phyloP scores from a whole-genome alignment of 64 coral and sea anemone genomes.

The Anthopleura sola region DNA sequence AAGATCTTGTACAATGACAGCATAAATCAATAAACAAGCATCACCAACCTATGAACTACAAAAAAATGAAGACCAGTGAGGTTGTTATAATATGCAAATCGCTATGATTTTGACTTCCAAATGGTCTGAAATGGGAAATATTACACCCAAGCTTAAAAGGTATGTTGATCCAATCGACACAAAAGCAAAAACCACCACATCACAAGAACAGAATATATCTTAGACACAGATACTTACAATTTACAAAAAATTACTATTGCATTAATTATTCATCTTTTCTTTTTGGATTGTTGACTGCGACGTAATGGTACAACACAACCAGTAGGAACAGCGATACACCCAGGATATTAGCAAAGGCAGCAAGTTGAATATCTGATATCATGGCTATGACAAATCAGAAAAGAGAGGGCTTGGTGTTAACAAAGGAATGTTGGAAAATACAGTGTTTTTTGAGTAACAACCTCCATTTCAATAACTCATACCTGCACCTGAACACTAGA shows the following conservation, averaged over 20 bases:
- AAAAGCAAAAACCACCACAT: too few relatives aligned
- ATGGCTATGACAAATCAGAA: conserved; percentile 38
- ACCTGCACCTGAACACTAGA: too few relatives aligned
- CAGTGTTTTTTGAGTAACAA: too few relatives aligned
- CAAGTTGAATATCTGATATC: conserved; percentile 96
- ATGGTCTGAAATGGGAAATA: too few relatives aligned
- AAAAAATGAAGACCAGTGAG: background rate
- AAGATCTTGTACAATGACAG: background rate
- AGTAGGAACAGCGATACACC: conserved; percentile 93
- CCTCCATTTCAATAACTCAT: too few relatives aligned
- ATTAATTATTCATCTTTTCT: conserved; percentile 69
- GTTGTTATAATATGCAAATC: background rate
- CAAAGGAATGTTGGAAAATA: too few relatives aligned
- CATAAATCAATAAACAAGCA: background rate
- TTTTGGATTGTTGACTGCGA: conserved; percentile 97
- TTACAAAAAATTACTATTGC: background rate
- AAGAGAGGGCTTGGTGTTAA: background rate
- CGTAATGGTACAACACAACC: conserved; percentile 95
- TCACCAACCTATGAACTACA: too few relatives aligned
- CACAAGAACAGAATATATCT: too few relatives aligned
- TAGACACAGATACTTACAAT: background rate
- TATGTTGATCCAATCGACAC: too few relatives aligned
- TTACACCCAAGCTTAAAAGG: too few relatives aligned
- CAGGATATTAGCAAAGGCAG: conserved; percentile 96
- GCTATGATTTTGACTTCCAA: too few relatives aligned